Evolutionary conservation across 2,113 vertebrate genomes (phyloP), one percentile per base, ranked within the genome.

Genomic region (Dromiciops gliroides): DNA sequence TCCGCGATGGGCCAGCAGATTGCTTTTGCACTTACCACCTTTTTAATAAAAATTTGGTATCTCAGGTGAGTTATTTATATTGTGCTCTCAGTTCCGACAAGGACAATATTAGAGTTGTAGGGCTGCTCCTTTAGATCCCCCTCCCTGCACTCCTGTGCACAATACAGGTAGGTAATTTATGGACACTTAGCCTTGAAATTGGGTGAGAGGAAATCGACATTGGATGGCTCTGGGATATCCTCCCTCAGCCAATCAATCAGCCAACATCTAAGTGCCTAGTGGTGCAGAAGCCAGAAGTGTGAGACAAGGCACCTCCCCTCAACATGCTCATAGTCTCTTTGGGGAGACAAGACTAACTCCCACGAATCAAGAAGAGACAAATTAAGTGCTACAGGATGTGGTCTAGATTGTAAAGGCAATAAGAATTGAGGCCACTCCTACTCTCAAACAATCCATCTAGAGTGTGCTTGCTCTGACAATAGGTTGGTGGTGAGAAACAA

Each of bases 31-130:
- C 12, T 90, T 50, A 67, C 16, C 14, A 53, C 37, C 67, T 93
- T 96, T 94, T 48, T 44, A 23, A 90, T 23, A 92, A 95, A 96
- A 95, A 53, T 48, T 31, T 44, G 53, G n/a, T 95, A 8, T 93
- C 60, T 67, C 51, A 48, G 19, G 51, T 51, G 94, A 96, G 92
- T 51, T 53, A 94, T 90, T 92, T 51, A 94, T n/a, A 50, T 50
- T 14, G 28, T 51, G 89, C 52, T 89, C 89, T 52, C 90, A 90
- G 53, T 53, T 37, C 31, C 0, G 0, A 94, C 2, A 91, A 91
- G n/a, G 25, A 67, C 3, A 50, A n/a, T 56, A 23, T 28, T 31
- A 31, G 60, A 94, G 50, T 26, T 3, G 9, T 75, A 48, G 52
- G 8, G 47, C 48, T 53, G 44, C 1, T 96, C 60, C 47, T 94